phyloP scores from a whole-genome alignment of 2,888 invertebrate genomes.

The Candidula unifasciata region DNA sequence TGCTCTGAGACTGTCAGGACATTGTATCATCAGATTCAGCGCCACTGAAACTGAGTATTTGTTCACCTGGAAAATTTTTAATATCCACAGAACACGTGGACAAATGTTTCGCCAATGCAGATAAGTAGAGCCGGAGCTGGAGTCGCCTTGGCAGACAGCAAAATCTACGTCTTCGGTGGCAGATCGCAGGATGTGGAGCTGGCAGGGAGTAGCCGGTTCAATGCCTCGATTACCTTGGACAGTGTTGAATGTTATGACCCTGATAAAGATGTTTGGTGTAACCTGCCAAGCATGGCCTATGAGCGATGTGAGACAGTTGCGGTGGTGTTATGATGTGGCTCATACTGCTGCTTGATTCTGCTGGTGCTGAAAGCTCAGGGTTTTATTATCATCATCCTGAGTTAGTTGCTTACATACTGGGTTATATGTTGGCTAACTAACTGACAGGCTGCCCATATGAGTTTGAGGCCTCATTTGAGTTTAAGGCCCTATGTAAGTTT shows the following conservation, averaged over 20 bases:
- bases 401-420: too few species aligned
- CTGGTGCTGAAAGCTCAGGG: too few species aligned
- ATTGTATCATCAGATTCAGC: too few species aligned
- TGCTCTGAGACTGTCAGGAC: too few species aligned
- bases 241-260: conserved; percentile 92
- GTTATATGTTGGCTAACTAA: too few species aligned
- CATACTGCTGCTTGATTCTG: too few species aligned
- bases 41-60: not conserved
- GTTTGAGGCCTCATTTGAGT: too few species aligned
- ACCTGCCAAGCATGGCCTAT: conserved; percentile 79
- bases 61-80: not conserved
- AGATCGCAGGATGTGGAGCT: conserved; percentile 81
- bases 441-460: too few species aligned
- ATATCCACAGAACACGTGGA: conserved; percentile 82
- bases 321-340: conserved; percentile 51
- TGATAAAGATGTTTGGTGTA: conserved; percentile 86
- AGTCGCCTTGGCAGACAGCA: conserved; percentile 88
- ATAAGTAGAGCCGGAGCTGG: conserved; percentile 92
- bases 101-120: conserved; percentile 84
- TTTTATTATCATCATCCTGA: too few species aligned
- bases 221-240: conserved; percentile 82
- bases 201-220: conserved; percentile 54
- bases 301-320: conserved; percentile 55
- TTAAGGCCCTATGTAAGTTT: too few species aligned
- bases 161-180: conserved; percentile 93